Conservation (phyloP, 2,888 invertebrate genomes). For the Spicauda simplicius region DNA sequence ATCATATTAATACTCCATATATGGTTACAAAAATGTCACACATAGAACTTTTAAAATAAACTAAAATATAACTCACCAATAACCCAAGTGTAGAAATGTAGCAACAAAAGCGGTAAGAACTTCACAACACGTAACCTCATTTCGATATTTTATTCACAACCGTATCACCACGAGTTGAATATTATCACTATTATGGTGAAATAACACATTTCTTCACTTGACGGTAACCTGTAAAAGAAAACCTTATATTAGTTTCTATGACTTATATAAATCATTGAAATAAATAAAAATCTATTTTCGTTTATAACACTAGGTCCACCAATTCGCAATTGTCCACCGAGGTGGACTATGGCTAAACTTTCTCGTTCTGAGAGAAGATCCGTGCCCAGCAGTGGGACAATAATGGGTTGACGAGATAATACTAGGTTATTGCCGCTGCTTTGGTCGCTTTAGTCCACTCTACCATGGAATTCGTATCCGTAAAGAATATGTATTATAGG, state of each 20-base stretch:
- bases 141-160: slow-evolving; percentile 48
- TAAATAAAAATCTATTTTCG: too few species aligned
- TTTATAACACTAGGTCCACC: too few species aligned
- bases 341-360: too few species aligned
- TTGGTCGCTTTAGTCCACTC: too few species aligned
- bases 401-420: too few species aligned
- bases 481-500: too few species aligned
- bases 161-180: slow-evolving; percentile 57
- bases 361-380: too few species aligned
- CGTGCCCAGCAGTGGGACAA: too few species aligned
- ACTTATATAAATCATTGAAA: not conserved
- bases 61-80: slow-evolving; percentile 20
- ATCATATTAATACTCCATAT: too few species aligned
- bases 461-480: too few species aligned
- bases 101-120: slow-evolving; percentile 49
- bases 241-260: slow-evolving; percentile 2
- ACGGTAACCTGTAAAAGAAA: slow-evolving; percentile 58
- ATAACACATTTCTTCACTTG: slow-evolving; percentile 59
- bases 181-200: slow-evolving; percentile 72
- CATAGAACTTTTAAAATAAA: not conserved
- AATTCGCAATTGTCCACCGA: too few species aligned
- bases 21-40: not conserved
- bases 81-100: slow-evolving; percentile 25
- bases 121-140: slow-evolving; percentile 59
- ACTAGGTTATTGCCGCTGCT: too few species aligned